Evolutionary conservation across 1,140 invertebrate species (phyloP).

Genomic region (Carcinoscorpius rotundicauda): DNA sequence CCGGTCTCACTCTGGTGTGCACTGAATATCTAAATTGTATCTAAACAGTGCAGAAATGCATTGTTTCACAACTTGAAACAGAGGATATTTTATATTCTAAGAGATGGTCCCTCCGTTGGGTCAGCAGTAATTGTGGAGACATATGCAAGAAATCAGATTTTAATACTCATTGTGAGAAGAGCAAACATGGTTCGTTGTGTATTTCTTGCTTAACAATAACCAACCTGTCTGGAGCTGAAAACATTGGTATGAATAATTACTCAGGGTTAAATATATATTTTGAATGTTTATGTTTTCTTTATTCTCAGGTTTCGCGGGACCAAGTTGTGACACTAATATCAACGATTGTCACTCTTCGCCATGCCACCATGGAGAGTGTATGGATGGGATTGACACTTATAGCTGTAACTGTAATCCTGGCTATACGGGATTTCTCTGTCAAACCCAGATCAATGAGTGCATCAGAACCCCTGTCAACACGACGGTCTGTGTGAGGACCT

Average conservation of each 20-base stretch:
- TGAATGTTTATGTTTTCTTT: conserved; percentile 31
- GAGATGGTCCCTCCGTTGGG: too few relatives aligned
- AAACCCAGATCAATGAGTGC: conserved; percentile 76
- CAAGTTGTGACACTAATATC: conserved; percentile 48
- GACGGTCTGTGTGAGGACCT: conserved; percentile 45
- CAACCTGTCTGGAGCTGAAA: conserved; percentile 42
- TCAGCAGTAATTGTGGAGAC: too few relatives aligned
- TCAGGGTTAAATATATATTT: conserved; percentile 36
- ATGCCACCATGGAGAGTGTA: conserved; percentile 69
- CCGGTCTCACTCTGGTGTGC: too few relatives aligned
- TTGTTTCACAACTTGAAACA: too few relatives aligned
- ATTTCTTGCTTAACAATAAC: too few relatives aligned
- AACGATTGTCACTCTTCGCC: conserved; percentile 78
- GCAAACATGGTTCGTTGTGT: too few relatives aligned
- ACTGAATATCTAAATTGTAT: too few relatives aligned
- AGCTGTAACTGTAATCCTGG: conserved; percentile 78
- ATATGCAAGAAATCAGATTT: too few relatives aligned
- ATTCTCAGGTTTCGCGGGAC: conserved; percentile 20
- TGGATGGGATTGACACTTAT: conserved; percentile 81
- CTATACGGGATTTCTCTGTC: conserved; percentile 73
- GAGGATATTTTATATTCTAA: too few relatives aligned
- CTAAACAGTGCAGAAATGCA: too few relatives aligned
- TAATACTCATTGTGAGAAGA: too few relatives aligned
- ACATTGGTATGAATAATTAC: conserved; percentile 67
- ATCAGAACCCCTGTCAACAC: conserved; percentile 56